Evolutionary conservation across 2,888 invertebrate species (phyloP), one percentile per base, ranked within the genome.

Genomic region (Zygaena filipendulae): DNA sequence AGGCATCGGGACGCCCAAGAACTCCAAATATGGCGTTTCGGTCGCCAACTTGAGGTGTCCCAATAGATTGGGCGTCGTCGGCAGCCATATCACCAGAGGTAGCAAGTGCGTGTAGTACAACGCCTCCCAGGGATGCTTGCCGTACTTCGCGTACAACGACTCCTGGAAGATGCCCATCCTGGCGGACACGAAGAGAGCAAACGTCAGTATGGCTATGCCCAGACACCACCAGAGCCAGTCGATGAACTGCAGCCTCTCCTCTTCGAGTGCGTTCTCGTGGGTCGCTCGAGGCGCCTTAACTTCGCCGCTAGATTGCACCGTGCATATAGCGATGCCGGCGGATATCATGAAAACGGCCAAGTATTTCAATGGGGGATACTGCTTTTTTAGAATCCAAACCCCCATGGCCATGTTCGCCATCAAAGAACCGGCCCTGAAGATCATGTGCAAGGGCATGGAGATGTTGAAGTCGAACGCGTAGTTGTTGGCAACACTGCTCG

Each of bases 321-420:
- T 98, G 59, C 97, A 97, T 8, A 95, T 81, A 0, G 89, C 83
- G 30, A 98, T 97, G 4, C 98, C 98, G n/a, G 86, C 53, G 0
- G 96, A 93, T 49, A 99, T 97, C 87, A 97, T 90, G 5, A 89
- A 68, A 4, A 99, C 92, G 0, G 98, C 94, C 5, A 95, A 36
- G 67, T 96, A 97, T 63, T 98, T 97, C 16, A 89, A 83, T 2
- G 87, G 67, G 2, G 87, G 81, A 51, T 97, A 97, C 26, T 82
- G 81, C 53, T 91, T 92, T 47, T 92, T 92, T 20, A 97, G 64
- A 35, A 98, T 90, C 45, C 95, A 80, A 19, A 95, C 91, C 8
- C 97, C 95, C 87, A 98, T 90, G 16, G 96, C 84, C 90, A 98
- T 91, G 63, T 97, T 98, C 0, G 97, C 95, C 81, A 98, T 93